These are phyloP conservation scores for Centrocercus urophasianus DNA, from an alignment of 2,113 vertebrate genomes.

Conservation along the genomic window DNA sequence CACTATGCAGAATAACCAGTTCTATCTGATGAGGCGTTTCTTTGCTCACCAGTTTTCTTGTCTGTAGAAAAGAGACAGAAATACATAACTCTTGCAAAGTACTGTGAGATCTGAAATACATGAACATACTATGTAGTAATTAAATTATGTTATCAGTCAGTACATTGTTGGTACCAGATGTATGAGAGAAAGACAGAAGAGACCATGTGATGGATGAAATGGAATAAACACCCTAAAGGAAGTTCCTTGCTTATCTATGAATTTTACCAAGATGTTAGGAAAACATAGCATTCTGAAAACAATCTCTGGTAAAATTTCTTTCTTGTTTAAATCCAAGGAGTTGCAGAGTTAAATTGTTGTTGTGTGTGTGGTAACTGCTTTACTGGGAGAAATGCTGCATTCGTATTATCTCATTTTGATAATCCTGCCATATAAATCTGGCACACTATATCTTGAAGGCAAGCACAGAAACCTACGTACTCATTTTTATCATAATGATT, in stretches of 20 bases:
- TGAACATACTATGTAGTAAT: not conserved
- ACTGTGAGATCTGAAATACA: not conserved
- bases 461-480: not conserved
- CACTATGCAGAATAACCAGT: not conserved
- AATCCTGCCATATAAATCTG: not conserved
- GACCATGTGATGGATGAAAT: not conserved
- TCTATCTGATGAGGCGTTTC: not conserved
- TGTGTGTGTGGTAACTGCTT: not conserved
- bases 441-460: accelerated
- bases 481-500: not conserved
- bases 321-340: not conserved
- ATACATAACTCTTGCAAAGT: not conserved
- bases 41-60: not conserved
- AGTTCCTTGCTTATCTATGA: not conserved
- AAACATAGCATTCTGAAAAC: not conserved
- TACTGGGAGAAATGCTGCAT: not conserved
- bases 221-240: not conserved
- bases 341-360: not conserved
- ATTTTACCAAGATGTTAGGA: not conserved
- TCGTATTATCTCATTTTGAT: conserved; percentile 10
- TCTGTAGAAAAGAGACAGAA: not conserved
- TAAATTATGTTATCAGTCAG: not conserved
- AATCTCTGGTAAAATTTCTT: not conserved
- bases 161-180: not conserved
- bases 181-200: not conserved